Evolutionary conservation across 2,888 invertebrate species (phyloP).

Genomic region (Ennomos quercinarius): DNA sequence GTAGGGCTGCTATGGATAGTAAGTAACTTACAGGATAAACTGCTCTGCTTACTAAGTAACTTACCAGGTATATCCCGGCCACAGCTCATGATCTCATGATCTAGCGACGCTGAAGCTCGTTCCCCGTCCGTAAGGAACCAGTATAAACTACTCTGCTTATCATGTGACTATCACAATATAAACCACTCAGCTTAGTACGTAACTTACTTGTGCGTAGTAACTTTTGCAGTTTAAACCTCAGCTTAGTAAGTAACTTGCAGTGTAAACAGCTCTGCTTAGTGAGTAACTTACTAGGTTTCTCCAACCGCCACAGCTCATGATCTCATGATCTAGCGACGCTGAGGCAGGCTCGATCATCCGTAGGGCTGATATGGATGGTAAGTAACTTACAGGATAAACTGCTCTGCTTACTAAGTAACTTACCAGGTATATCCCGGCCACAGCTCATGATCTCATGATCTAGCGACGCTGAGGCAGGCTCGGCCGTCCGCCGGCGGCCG

Average conservation of each 20-base stretch:
- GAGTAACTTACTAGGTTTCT: too few relatives aligned
- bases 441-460: constrained; percentile 83
- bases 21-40: too few relatives aligned
- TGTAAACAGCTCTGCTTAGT: too few relatives aligned
- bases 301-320: constrained; percentile 73
- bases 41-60: constrained; percentile 7
- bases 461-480: constrained; percentile 77
- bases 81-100: constrained; percentile 82
- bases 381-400: too few relatives aligned
- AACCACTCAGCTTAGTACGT: too few relatives aligned
- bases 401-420: constrained; percentile 17
- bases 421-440: constrained; percentile 72
- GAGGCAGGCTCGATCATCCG: constrained; percentile 74
- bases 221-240: too few relatives aligned
- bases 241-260: too few relatives aligned
- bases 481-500: constrained; percentile 62
- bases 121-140: too few relatives aligned
- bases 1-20: constrained; percentile 34
- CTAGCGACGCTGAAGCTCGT: constrained; percentile 54
- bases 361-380: constrained; percentile 26
- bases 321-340: constrained; percentile 80
- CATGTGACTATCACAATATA: too few relatives aligned
- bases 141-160: too few relatives aligned
- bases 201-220: too few relatives aligned
- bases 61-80: constrained; percentile 71